phyloP scores from a whole-genome alignment of 2,797 vertebrate genomes.

The Helostoma temminkii region DNA sequence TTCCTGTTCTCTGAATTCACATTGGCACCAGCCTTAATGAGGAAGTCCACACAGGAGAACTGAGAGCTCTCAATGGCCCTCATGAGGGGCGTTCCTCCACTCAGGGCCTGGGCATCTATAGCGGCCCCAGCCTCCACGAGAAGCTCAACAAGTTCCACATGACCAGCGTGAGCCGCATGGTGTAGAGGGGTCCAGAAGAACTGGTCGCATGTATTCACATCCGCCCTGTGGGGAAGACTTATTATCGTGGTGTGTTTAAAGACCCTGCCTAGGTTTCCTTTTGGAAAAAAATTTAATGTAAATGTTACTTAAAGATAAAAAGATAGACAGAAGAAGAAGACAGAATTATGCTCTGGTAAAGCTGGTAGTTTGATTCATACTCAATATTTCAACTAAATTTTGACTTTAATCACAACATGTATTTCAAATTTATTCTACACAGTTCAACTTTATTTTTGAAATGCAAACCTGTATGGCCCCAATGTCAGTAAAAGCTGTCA shows the following conservation, averaged over 20 bases:
- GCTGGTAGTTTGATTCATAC: too few relatives aligned
- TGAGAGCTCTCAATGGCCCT: slow-evolving; percentile 90
- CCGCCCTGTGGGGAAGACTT: slow-evolving; percentile 74
- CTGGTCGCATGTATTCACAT: slow-evolving; percentile 88
- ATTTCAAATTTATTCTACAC: too few relatives aligned
- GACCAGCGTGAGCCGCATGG: slow-evolving; percentile 91
- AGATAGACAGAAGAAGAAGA: too few relatives aligned
- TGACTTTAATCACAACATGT: too few relatives aligned
- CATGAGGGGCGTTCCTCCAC: slow-evolving; percentile 91
- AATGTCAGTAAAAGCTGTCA: too few relatives aligned
- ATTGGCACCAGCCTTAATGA: slow-evolving; percentile 88
- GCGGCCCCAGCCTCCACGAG: slow-evolving; percentile 87
- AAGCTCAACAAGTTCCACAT: slow-evolving; percentile 87
- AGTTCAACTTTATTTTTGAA: too few relatives aligned
- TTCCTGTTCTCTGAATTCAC: slow-evolving; percentile 85
- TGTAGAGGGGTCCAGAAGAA: slow-evolving; percentile 96
- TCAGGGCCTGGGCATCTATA: slow-evolving; percentile 84
- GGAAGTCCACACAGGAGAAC: slow-evolving; percentile 88
- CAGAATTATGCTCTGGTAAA: too few relatives aligned
- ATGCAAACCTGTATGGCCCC: too few relatives aligned
- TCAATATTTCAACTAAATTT: too few relatives aligned
- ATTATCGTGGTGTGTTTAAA: slow-evolving; percentile 1
- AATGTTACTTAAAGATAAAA: not conserved
- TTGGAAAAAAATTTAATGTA: too few relatives aligned
- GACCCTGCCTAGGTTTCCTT: not conserved